Conservation (phyloP, 2,797 vertebrate genomes). For the Anomalospiza imberbis region DNA sequence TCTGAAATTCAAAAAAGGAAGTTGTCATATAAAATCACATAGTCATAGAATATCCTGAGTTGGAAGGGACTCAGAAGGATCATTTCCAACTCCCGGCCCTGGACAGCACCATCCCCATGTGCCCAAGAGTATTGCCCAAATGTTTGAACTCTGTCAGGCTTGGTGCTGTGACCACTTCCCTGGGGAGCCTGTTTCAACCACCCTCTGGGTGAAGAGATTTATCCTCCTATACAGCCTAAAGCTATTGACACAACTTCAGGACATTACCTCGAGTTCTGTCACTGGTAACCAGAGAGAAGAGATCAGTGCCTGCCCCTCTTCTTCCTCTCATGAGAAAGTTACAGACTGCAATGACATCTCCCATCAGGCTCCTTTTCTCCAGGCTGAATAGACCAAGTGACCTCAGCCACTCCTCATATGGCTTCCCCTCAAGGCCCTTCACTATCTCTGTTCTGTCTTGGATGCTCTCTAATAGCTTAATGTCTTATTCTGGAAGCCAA, state of each 20-base stretch:
- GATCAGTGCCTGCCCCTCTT: neutral
- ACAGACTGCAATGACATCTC: neutral
- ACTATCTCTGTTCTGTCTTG: neutral
- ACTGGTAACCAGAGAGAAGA: neutral
- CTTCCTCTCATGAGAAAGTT: neutral
- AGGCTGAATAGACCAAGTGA: neutral
- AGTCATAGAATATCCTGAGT: neutral
- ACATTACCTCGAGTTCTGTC: neutral
- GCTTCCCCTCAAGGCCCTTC: neutral
- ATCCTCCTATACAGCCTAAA: neutral
- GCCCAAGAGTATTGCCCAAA: fast-evolving
- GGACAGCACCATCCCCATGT: neutral
- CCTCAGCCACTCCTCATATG: neutral
- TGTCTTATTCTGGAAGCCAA: neutral
- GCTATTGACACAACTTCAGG: neutral
- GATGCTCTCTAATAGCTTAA: neutral
- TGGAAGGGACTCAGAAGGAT: neutral
- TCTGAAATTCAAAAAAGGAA: neutral
- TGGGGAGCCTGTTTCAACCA: neutral
- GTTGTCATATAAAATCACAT: neutral
- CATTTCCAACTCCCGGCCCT: no score
- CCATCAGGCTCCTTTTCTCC: neutral
- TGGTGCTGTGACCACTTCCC: neutral
- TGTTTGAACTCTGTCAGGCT: neutral
- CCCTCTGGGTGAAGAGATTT: neutral